Evolutionary conservation across 2,113 vertebrate genomes (phyloP).

Genomic region (Lycaon pictus): DNA sequence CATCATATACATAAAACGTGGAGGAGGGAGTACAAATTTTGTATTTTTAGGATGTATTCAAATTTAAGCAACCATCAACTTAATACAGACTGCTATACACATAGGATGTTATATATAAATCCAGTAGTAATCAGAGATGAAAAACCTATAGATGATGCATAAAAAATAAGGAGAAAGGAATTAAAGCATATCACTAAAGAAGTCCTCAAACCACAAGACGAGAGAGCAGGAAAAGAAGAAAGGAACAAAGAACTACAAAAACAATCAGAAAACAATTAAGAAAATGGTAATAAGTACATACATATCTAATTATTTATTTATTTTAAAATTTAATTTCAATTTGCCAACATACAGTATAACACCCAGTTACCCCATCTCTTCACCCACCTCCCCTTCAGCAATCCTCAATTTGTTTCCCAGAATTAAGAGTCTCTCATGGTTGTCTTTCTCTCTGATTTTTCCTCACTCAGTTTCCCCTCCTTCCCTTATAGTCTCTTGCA

Average conservation of each 20-base stretch:
- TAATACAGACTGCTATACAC: neutral
- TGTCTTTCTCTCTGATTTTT: too few relatives aligned
- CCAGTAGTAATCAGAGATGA: neutral
- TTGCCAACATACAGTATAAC: too few relatives aligned
- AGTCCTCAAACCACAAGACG: neutral
- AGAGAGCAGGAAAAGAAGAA: neutral
- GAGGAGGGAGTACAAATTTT: neutral
- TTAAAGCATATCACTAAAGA: neutral
- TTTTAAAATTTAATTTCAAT: too few relatives aligned
- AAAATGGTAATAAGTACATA: neutral
- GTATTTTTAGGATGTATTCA: neutral
- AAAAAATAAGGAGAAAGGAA: neutral
- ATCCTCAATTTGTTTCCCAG: too few relatives aligned
- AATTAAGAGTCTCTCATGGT: too few relatives aligned
- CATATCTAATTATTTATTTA: neutral
- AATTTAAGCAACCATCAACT: neutral
- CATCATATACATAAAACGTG: neutral
- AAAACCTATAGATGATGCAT: neutral
- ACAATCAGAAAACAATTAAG: neutral
- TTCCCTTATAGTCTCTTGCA: too few relatives aligned
- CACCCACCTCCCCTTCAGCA: too few relatives aligned
- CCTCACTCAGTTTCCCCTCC: too few relatives aligned
- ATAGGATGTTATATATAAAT: neutral
- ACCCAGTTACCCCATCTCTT: too few relatives aligned
- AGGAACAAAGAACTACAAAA: neutral